Evolutionary conservation across 2,888 invertebrate species (phyloP).

Genomic region (Nudaria mundana): DNA sequence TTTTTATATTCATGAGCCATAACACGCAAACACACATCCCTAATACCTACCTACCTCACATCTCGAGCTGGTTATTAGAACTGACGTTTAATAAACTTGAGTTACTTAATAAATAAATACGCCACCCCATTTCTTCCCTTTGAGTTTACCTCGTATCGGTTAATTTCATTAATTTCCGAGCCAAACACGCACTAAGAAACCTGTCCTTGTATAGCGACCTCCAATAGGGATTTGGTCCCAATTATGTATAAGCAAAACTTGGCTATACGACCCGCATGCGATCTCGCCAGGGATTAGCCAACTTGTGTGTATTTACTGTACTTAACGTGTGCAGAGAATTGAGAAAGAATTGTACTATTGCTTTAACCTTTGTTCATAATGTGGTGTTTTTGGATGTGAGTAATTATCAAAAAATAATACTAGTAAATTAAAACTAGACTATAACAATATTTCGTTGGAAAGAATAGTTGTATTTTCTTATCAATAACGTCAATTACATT

Average conservation of each 20-base stretch:
- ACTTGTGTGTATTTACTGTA: conserved; percentile 27
- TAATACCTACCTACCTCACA: conserved; percentile 11
- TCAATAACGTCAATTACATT: no score
- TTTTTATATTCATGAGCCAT: no score
- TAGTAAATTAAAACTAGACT: no score
- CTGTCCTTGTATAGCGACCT: conserved; percentile 60
- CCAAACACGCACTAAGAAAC: conserved; percentile 69
- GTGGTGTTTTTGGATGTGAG: no score
- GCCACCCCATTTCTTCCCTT: conserved; percentile 42
- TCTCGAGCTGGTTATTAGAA: conserved; percentile 29
- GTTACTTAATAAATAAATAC: conserved; percentile 39
- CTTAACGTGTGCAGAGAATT: background rate
- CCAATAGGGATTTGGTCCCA: conserved; percentile 75
- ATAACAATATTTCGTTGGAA: no score
- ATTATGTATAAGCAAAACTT: conserved; percentile 75
- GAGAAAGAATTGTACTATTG: conserved; percentile 6
- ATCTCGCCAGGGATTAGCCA: conserved; percentile 53
- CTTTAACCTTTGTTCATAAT: no score
- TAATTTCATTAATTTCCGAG: conserved; percentile 76
- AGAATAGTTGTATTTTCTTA: no score
- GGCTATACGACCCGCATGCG: conserved; percentile 58
- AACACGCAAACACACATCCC: no score
- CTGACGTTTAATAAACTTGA: conserved; percentile 38
- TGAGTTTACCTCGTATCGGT: conserved; percentile 58
- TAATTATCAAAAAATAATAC: no score